These are phyloP conservation scores for Malthinus flaveolus DNA, from an alignment of 2,888 invertebrate species.

Conservation along the genomic window DNA sequence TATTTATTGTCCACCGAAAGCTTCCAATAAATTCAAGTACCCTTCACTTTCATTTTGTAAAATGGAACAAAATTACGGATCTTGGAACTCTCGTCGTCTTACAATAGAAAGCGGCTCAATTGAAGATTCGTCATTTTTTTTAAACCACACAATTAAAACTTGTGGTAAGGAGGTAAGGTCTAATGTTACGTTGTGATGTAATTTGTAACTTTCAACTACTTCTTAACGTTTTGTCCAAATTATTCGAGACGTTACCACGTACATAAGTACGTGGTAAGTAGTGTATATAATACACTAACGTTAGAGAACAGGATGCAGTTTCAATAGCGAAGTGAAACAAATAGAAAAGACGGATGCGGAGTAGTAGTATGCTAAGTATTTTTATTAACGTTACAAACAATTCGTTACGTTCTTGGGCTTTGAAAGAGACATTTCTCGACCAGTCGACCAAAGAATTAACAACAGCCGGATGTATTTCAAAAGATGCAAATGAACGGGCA, in stretches of 20 bases:
- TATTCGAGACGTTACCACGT: too few relatives aligned
- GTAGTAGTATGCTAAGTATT: slow-evolving; percentile 6
- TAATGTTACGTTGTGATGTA: too few relatives aligned
- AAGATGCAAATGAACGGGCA: slow-evolving; percentile 25
- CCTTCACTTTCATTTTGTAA: slow-evolving; percentile 1
- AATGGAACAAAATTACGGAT: slow-evolving; percentile 1
- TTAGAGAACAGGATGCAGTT: not conserved
- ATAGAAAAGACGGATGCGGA: slow-evolving; percentile 17
- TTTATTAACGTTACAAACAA: slow-evolving; percentile 6
- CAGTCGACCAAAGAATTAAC: slow-evolving; percentile 15
- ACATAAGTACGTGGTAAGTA: too few relatives aligned
- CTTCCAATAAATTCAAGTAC: not conserved
- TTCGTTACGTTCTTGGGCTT: slow-evolving; percentile 11
- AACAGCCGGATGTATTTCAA: slow-evolving; percentile 23
- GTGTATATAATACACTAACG: too few relatives aligned
- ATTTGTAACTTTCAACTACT: not conserved
- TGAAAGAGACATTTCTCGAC: slow-evolving; percentile 16
- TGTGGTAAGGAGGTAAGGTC: too few relatives aligned
- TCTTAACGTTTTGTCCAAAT: not conserved
- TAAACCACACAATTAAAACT: too few relatives aligned
- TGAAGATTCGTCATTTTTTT: slow-evolving; percentile 1
- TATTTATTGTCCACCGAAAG: too few relatives aligned
- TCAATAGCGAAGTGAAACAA: slow-evolving; percentile 12
- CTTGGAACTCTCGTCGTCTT: not conserved
- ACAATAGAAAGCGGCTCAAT: not conserved